These are phyloP conservation scores for Phlogophora meticulosa DNA, from an alignment of 2,888 invertebrate species.

Conservation along the genomic window DNA sequence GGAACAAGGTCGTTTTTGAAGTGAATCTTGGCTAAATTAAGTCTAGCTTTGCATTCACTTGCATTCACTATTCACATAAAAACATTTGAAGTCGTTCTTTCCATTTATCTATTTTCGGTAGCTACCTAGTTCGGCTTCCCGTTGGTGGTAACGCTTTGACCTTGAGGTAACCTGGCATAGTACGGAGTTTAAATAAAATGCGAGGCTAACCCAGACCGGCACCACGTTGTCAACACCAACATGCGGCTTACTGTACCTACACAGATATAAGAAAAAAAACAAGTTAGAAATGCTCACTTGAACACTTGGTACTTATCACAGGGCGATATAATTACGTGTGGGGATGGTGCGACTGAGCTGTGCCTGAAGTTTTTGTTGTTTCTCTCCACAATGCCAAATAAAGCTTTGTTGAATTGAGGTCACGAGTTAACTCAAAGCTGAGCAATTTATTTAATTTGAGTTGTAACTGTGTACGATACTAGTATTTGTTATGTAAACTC, in stretches of 20 bases:
- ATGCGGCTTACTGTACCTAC: no score
- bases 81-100: conserved; percentile 32
- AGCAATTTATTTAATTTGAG: conserved; percentile 57
- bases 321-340: neutral
- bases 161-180: no score
- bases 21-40: conserved; percentile 41
- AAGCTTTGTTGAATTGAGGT: conserved; percentile 44
- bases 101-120: conserved; percentile 18
- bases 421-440: conserved; percentile 51
- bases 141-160: no score
- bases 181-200: no score
- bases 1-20: conserved; percentile 52
- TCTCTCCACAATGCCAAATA: conserved; percentile 24
- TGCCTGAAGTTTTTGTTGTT: conserved; percentile 31
- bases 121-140: neutral
- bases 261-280: conserved; percentile 1
- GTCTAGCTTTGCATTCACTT: conserved; percentile 51
- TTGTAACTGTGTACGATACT: conserved; percentile 63
- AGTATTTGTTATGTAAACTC: conserved; percentile 75
- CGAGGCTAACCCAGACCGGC: no score
- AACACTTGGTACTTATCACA: neutral
- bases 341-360: conserved; percentile 1
- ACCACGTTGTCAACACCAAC: no score
- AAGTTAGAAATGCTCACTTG: neutral
- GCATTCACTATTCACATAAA: conserved; percentile 54